Conservation (phyloP, 2,888 invertebrate genomes). For the Lycocerus yunnanus region DNA sequence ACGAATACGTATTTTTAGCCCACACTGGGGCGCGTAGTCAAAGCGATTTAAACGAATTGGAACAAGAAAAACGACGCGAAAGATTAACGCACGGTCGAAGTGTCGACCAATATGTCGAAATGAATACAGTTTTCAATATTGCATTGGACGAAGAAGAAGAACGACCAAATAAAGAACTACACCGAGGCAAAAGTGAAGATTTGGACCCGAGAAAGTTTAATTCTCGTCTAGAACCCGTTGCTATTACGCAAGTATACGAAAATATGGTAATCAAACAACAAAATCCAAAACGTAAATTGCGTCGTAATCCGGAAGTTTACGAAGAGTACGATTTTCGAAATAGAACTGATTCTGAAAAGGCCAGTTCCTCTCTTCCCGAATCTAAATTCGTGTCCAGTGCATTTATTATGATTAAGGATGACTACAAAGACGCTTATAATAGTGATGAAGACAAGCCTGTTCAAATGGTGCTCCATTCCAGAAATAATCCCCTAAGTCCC, state of each 20-base stretch:
- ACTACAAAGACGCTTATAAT: constrained; percentile 54
- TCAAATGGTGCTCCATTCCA: constrained; percentile 32
- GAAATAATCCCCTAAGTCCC: constrained; percentile 75
- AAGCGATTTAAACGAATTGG: constrained; percentile 70
- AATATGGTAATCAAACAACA: constrained; percentile 73
- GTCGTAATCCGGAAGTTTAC: constrained; percentile 65
- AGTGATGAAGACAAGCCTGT: constrained; percentile 24
- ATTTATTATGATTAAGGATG: constrained; percentile 58
- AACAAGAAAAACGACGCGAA: constrained; percentile 58
- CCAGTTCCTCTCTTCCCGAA: constrained; percentile 51
- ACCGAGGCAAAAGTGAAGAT: constrained; percentile 55
- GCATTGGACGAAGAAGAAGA: constrained; percentile 52
- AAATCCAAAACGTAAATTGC: constrained; percentile 72
- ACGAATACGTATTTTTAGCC: constrained; percentile 67
- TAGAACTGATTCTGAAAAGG: constrained; percentile 39
- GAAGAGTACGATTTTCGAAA: constrained; percentile 65
- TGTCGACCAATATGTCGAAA: constrained; percentile 79
- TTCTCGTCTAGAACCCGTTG: constrained; percentile 66
- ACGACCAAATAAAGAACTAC: constrained; percentile 48
- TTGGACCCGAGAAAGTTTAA: constrained; percentile 54
- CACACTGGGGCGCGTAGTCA: constrained; percentile 72
- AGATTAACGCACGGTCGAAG: constrained; percentile 71
- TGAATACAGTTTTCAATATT: constrained; percentile 64
- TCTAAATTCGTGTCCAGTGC: constrained; percentile 61
- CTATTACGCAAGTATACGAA: constrained; percentile 74